Conservation (phyloP, 2,888 invertebrate genomes). For the Sipha maydis region DNA sequence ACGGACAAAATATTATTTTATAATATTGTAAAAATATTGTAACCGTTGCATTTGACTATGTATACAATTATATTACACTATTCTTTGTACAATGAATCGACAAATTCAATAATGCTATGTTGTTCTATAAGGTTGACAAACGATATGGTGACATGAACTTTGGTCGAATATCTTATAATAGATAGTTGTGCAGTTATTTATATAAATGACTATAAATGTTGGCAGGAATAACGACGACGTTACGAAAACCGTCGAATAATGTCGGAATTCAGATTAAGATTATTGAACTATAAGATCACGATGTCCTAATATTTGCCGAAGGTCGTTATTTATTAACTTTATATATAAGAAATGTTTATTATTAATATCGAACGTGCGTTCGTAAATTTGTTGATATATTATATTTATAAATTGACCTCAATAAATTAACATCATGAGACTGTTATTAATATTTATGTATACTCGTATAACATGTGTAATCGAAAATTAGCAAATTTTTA, state of each 20-base stretch:
- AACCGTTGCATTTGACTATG: not conserved
- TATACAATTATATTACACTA: not conserved
- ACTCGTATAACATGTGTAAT: no score
- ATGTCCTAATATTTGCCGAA: slow-evolving; percentile 26
- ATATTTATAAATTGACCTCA: not conserved
- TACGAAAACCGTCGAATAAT: slow-evolving; percentile 30
- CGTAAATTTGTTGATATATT: not conserved
- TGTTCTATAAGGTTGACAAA: no score
- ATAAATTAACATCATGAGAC: not conserved
- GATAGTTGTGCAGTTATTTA: not conserved
- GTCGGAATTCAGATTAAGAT: slow-evolving; percentile 21
- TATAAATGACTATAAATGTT: not conserved
- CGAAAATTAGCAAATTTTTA: no score
- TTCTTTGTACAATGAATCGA: not conserved
- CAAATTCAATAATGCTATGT: no score
- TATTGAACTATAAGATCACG: slow-evolving; percentile 40
- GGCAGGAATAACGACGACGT: not conserved
- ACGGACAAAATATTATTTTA: not conserved
- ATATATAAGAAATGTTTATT: not conserved
- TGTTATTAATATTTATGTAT: not conserved
- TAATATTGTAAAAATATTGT: no score
- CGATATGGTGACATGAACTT: not conserved
- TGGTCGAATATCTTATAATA: not conserved
- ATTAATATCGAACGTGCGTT: slow-evolving; percentile 12
- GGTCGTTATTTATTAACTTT: slow-evolving; percentile 20